Evolutionary conservation across 2,113 vertebrate species (phyloP), one percentile per base, ranked within the genome.

Genomic region (Muscicapa adusta): DNA sequence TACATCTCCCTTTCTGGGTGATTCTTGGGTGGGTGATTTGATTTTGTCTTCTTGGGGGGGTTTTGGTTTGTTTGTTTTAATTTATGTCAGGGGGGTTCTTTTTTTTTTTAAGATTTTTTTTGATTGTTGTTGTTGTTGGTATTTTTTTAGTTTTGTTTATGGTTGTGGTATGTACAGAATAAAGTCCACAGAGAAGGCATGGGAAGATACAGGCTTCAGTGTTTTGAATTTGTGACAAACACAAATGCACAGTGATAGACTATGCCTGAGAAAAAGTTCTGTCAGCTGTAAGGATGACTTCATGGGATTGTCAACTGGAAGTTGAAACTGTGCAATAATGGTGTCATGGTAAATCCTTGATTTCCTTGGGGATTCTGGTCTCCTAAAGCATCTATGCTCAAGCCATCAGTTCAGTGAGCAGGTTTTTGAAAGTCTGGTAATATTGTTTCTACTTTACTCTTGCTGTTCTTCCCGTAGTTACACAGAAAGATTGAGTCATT

Each of bases 71-170:
- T 28, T 76, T 38, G 14, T 22, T 76, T 75, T 12, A 19, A 26
- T 53, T 62, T 54, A 18, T 23, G 11, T 20, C 14, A 25, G 5
- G 1, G 10, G 19, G 7, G 8, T 4, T 2, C 5, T 8, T n/a
- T 42, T 61, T 18, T 43, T 43, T 43, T 38, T 38, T 11, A 38
- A 38, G 38, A 38, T 38, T 4, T 34, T 50, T 57, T 50, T 20
- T 25, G 5, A 9, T 31, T 2, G 6, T 18, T 67, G 14, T 4
- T 43, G 12, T 2, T 42, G 25, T 6, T 18, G 13, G 8, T 5
- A 28, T 9, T 8, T 38, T 45, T 72, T 24, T 3, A 26, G 6
- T 20, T 10, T 71, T 70, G 6, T 51, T 40, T 22, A 12, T 53
- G 65, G 22, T 40, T 77, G 19, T 2, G 6, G 0, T 11, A 2